Base-by-base conservation (phyloP, 2,888 invertebrate genomes). In the Entomobrya multifasciata region DNA sequence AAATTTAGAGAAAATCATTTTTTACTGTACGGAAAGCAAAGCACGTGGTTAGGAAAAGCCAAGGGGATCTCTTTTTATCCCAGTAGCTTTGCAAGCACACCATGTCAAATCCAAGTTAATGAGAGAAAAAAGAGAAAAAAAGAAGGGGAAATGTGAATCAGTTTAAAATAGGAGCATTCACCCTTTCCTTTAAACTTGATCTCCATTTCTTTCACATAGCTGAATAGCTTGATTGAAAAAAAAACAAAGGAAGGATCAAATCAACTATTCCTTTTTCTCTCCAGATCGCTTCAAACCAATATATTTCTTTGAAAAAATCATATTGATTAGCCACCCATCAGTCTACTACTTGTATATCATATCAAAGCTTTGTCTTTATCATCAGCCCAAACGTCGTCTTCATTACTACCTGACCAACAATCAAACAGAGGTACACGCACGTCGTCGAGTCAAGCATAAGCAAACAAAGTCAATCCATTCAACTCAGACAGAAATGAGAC, bases 81-180 rank as follows among this genome's bases (percentile, higher is more conserved):
- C 27, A 17, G 1, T 11, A 22, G 44, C 44, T 67, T 27, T 27
- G 25, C 11, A 17, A 67, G 67, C 15, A 65, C 22, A 65, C 36
- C 41, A 60, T 8, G 47, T 15, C 36, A 36, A 36, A 36, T 36
- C 36, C 36, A 36, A 36, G 36, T 8, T 36, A 36, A 36, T 36
- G 8, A 8, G 36, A 8, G 36, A n/a, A n/a, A n/a, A 15, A 25
- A 20, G 44, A 52, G 79, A 67, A 44, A 44, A 72, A 30, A 70
- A 60, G 74, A 41, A 67, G 84, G 84, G 84, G 84, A 84, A 78
- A 84, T 67, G 70, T 84, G 77, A 84, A 36, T 36, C 36, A 36
- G 36, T 36, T 36, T 36, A 6, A 36, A 4, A 55, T 70, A 57
- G 47, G 25, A 41, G 11, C 41, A 10, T 13, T 49, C 49, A 2